These are phyloP conservation scores for Saguinus midas DNA, from an alignment of 2,113 vertebrate genomes.

Conservation along the genomic window DNA sequence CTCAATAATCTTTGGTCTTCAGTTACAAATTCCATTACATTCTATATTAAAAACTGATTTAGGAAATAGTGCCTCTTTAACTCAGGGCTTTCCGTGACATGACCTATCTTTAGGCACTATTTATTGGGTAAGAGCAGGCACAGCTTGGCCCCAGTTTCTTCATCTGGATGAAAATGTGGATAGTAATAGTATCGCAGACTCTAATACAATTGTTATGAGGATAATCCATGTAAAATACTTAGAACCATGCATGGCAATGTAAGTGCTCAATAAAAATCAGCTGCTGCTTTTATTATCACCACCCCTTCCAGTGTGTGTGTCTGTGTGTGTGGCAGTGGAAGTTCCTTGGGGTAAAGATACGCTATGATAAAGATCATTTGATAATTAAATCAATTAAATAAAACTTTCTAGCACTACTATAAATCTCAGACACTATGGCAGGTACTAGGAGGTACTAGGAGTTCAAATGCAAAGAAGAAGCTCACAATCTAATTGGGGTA, in stretches of 20 bases:
- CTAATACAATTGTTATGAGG: background rate
- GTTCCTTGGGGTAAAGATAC: background rate
- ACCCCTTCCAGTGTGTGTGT: background rate
- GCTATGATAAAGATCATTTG: background rate
- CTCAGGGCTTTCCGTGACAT: background rate
- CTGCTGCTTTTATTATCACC: background rate
- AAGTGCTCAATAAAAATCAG: too few relatives aligned
- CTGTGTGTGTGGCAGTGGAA: background rate
- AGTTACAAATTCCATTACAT: constrained; percentile 15
- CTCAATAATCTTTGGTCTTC: background rate
- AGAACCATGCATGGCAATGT: background rate
- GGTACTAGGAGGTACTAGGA: background rate
- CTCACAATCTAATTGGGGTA: background rate
- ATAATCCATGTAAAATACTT: background rate
- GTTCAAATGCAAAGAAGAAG: background rate
- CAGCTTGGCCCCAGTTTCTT: background rate
- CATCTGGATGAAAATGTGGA: background rate
- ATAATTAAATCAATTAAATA: background rate
- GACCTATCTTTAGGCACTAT: background rate
- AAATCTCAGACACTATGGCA: background rate
- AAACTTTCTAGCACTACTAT: background rate
- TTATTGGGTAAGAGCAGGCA: background rate
- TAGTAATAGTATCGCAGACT: background rate
- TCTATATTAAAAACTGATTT: background rate
- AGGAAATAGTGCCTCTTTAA: background rate